Base-by-base conservation (phyloP, 2,797 vertebrate species). In the Poecilia picta region DNA sequence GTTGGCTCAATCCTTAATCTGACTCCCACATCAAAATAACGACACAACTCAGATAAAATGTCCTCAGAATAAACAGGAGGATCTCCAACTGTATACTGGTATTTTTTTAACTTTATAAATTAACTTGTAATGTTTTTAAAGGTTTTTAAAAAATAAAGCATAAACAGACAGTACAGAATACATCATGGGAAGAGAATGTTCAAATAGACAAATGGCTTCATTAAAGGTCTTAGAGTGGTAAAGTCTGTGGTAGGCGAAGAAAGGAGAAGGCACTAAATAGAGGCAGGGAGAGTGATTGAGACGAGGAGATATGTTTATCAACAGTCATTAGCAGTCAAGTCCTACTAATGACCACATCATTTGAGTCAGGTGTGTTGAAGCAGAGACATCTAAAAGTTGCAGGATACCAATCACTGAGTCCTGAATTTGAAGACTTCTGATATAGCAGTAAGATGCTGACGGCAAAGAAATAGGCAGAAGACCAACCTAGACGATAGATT, bases 81-180 rank as follows among this genome's bases (percentile, higher is more conserved):
- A 74, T 66, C 77, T 76, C 49, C 80, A 74, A 75, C 74, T 74
- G 76, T 81, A 70, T 82, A 83, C 78, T 75, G 82, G 79, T 75
- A 82, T 77, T 75, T 76, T 77, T 33, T 93, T 91, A 89, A 88
- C 88, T 81, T 83, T 85, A 84, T 74, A 83, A 87, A 92, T 88
- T 75, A 77, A 66, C 83, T 86, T 90, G 68, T 88, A 33, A 18
- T 85, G 86, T 85, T 88, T 59, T 81, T 73, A 70, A 15, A 83
- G 90, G 77, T 89, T 74, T 79, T 79, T 23, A 71, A 84, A 73
- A 78, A 85, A 76, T 66, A 85, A 76, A n/a, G 66, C 6, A 46
- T 57, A 51, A 43, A 80, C 55, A 76, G 18, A 57, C 2, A 46
- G 28, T 0, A 51, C 1, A 8, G 36, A 79, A 28, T 68, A 33